A percentile compares a stretch with the other conserved stretches of the same genome.
These are phyloP conservation scores for Rhyacophila evoluta DNA, from an alignment of 2,888 invertebrate species.

Conservation along the genomic window DNA sequence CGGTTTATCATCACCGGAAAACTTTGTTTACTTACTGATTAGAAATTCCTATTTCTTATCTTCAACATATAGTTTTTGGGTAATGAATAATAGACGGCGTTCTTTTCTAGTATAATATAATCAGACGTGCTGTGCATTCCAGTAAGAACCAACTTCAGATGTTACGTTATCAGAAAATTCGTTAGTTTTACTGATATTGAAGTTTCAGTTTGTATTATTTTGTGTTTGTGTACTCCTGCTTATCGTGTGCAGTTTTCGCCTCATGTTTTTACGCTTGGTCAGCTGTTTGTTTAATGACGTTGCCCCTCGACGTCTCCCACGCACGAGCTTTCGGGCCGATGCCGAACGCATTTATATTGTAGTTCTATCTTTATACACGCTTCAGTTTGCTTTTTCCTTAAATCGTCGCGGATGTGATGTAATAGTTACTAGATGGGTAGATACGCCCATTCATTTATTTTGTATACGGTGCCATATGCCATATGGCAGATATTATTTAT, in stretches of 20 bases:
- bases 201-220: too few relatives aligned
- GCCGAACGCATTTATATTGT: neutral
- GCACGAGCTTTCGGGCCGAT: neutral
- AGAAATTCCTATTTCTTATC: neutral
- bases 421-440: neutral
- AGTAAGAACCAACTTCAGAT: too few relatives aligned
- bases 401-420: neutral
- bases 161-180: too few relatives aligned
- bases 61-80: too few relatives aligned
- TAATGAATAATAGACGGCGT: too few relatives aligned
- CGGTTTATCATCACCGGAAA: neutral
- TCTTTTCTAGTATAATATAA: too few relatives aligned
- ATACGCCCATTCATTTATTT: neutral
- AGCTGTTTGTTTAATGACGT: slow-evolving; percentile 14
- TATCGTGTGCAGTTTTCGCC: neutral
- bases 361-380: neutral
- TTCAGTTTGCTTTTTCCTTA: neutral
- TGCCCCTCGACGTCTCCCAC: neutral
- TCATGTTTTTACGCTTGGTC: neutral
- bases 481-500: neutral
- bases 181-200: too few relatives aligned
- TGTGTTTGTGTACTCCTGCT: neutral
- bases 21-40: neutral
- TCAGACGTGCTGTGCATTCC: too few relatives aligned
- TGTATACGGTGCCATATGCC: neutral